These are phyloP conservation scores for Lasaia peninsularis DNA, from an alignment of 1,140 invertebrate genomes.

Conservation along the genomic window DNA sequence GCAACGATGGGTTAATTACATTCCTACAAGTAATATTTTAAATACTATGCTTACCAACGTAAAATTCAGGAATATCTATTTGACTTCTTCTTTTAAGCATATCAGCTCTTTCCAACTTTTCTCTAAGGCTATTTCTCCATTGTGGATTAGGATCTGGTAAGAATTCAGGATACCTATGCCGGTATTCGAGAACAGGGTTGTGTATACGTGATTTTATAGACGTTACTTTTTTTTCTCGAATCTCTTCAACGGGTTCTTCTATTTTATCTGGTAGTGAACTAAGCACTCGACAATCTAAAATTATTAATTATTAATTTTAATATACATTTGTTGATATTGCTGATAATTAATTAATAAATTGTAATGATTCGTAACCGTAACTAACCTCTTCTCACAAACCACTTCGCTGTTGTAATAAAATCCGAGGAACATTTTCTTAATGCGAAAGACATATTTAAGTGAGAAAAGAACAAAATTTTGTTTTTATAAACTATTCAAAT, in stretches of 20 bases:
- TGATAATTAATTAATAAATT: not conserved
- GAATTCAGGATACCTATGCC: conserved; percentile 96
- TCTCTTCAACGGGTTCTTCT: conserved; percentile 27
- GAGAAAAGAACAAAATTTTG: no score
- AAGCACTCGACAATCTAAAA: conserved; percentile 47
- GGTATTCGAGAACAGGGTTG: conserved; percentile 73
- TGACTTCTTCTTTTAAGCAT: conserved; percentile 92
- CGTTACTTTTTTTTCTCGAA: conserved; percentile 23
- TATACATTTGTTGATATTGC: not conserved
- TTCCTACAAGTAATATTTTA: no score
- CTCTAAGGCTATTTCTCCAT: conserved; percentile 88
- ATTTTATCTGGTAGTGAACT: conserved; percentile 51
- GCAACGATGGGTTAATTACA: no score
- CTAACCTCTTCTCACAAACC: conserved; percentile 60
- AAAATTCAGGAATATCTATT: conserved; percentile 97
- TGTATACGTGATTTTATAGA: conserved; percentile 29
- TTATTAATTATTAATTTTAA: conserved; percentile 5
- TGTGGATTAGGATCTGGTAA: conserved; percentile 90
- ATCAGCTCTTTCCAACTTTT: conserved; percentile 94
- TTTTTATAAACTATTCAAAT: no score
- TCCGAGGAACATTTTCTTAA: conserved; percentile 44
- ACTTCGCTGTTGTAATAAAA: conserved; percentile 44
- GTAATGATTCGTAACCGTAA: conserved; percentile 2
- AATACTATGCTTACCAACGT: conserved; percentile 87
- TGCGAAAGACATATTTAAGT: conserved; percentile 39